These are phyloP conservation scores for Rattus norvegicus DNA, from an alignment of 2,113 vertebrate genomes.

Conservation along the genomic window GRCr8 NC_086019.1:219632001-219632500, in stretches of 20 bases:
- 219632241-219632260: neutral
- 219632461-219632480: rapidly evolving
- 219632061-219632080: too few species aligned
- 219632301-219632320: neutral
- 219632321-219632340: neutral
- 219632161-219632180: neutral
- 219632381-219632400: neutral
- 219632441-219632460: neutral
- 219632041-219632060: too few species aligned
- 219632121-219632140: too few species aligned
- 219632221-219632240: neutral
- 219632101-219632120: too few species aligned
- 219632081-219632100: too few species aligned
- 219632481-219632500: neutral
- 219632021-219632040: too few species aligned
- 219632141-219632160: neutral
- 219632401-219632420: rapidly evolving
- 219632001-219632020: too few species aligned
- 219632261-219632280: neutral
- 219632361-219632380: neutral
- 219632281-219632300: neutral
- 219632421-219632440: neutral
- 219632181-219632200: neutral
- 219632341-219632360: too few species aligned
- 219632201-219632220: neutral